phyloP scores from a whole-genome alignment of 2,113 vertebrate species.

The Cranoglanis bouderius region DNA sequence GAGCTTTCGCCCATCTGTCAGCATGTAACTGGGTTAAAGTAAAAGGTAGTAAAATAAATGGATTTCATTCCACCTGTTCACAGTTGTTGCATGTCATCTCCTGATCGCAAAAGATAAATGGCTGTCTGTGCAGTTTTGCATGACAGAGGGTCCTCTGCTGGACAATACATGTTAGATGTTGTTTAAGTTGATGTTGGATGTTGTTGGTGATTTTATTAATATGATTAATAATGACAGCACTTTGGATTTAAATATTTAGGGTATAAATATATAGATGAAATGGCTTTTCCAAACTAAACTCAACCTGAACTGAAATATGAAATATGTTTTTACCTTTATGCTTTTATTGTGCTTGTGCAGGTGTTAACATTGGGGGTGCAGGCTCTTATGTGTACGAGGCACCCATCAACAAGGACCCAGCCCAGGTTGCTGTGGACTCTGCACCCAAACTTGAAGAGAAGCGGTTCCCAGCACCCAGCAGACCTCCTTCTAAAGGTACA shows the following conservation, averaged over 20 bases:
- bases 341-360: conserved; percentile 62
- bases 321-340: background rate
- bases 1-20: background rate
- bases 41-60: background rate
- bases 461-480: conserved; percentile 71
- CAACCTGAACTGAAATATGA: background rate
- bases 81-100: background rate
- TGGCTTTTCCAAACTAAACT: background rate
- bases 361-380: conserved; percentile 92
- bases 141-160: conserved; percentile 25
- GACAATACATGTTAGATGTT: background rate
- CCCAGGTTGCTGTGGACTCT: conserved; percentile 69
- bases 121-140: background rate
- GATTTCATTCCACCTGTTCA: background rate
- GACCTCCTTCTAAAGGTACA: conserved; percentile 86
- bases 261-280: too few relatives aligned
- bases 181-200: background rate
- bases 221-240: background rate
- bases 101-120: background rate
- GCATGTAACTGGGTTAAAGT: background rate
- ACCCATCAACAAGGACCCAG: conserved; percentile 70
- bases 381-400: conserved; percentile 95
- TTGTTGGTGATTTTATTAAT: background rate
- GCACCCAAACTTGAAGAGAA: conserved; percentile 78
- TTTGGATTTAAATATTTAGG: background rate